Percentiles rank a stretch among this genome's conserved stretches.
phyloP scores from a whole-genome alignment of 2,888 invertebrate genomes.

The Physocephala rufipes region DNA sequence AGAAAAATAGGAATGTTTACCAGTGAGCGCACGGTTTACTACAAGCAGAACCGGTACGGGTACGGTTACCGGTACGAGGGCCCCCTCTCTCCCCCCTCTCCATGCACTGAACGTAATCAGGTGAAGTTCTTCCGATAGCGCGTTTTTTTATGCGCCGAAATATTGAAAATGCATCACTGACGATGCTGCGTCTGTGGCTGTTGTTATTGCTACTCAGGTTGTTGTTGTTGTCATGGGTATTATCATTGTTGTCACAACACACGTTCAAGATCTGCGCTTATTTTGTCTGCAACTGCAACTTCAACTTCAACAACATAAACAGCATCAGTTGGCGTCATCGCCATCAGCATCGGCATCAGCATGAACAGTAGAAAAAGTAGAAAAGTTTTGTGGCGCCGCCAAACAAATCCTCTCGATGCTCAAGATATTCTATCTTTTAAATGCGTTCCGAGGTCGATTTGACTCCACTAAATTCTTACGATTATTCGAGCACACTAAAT shows the following conservation, averaged over 20 bases:
- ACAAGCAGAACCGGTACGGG: too few species aligned
- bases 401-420: slow-evolving; percentile 23
- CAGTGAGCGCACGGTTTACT: slow-evolving; percentile 10
- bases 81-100: too few species aligned
- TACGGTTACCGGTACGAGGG: too few species aligned
- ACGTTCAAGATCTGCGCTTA: slow-evolving; percentile 15
- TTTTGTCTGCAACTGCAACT: slow-evolving; percentile 9
- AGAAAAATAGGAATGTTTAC: slow-evolving; percentile 35
- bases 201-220: too few species aligned
- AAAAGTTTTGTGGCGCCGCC: slow-evolving; percentile 31
- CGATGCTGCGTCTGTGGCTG: background rate
- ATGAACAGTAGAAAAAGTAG: background rate
- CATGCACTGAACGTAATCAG: background rate
- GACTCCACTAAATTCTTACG: too few species aligned
- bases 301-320: too few species aligned
- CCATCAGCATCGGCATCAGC: too few species aligned
- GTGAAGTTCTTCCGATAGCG: slow-evolving; percentile 23
- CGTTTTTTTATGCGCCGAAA: background rate
- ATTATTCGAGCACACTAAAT: too few species aligned
- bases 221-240: background rate
- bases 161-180: too few species aligned
- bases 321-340: too few species aligned
- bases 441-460: too few species aligned
- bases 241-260: background rate
- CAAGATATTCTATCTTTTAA: slow-evolving; percentile 16